A percentile compares a stretch with the other conserved stretches of the same genome.
These are phyloP conservation scores for Entomyzon cyanotis DNA, from an alignment of 2,113 vertebrate species.

Conservation along the genomic window DNA sequence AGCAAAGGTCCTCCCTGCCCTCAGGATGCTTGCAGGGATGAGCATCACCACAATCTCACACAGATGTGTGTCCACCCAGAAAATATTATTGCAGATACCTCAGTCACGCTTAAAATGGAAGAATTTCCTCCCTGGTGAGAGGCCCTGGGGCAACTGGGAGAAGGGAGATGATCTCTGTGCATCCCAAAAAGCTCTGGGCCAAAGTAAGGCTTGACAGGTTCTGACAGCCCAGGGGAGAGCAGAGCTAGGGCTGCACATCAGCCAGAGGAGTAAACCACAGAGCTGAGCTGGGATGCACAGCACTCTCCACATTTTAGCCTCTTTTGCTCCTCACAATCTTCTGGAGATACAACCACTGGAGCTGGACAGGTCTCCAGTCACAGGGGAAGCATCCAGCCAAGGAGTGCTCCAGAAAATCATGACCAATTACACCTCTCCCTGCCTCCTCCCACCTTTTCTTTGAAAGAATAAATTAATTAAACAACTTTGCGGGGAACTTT, in stretches of 20 bases:
- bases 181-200: neutral
- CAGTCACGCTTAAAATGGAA: neutral
- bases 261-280: neutral
- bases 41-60: rapidly evolving
- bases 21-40: neutral
- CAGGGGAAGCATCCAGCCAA: rapidly evolving
- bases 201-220: neutral
- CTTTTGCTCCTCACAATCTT: neutral
- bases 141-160: rapidly evolving
- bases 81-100: neutral
- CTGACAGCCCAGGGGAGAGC: neutral
- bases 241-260: neutral
- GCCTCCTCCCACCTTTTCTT: rapidly evolving
- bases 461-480: neutral
- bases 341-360: neutral
- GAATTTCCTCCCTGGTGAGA: rapidly evolving
- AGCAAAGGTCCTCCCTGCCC: rapidly evolving
- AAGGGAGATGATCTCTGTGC: rapidly evolving
- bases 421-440: neutral
- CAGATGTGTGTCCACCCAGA: rapidly evolving
- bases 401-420: rapidly evolving
- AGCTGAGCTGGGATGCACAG: neutral
- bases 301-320: rapidly evolving
- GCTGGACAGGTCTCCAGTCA: rapidly evolving
- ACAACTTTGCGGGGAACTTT: rapidly evolving